Evolutionary conservation across 2,797 vertebrate genomes (phyloP), one percentile per base, ranked within the genome.

Genomic region (Podargus strigoides): DNA sequence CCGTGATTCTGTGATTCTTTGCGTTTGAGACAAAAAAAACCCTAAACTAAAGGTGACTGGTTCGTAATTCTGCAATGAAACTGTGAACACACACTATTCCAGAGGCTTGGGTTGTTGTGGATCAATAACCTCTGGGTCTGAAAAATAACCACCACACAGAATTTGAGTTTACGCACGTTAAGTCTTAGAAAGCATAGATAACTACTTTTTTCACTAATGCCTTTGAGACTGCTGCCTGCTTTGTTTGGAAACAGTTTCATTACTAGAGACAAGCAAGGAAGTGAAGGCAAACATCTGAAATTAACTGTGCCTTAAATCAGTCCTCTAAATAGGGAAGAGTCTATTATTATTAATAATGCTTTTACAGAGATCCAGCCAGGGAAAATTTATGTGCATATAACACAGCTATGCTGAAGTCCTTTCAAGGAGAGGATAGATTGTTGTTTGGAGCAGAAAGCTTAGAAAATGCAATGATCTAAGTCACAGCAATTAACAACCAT

Each of bases 241-340:
- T 91, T 85, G 50, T 93, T 90, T 86, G 66, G 47, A 86, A 95
- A 66, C 62, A 69, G 34, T 85, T 85, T 56, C 0, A 4, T 83
- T 90, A 47, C 62, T 64, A 53, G 37, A 89, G 37, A 68, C 18
- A 83, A 70, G 16, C 37, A 74, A 82, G 55, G 59, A 84, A 39
- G 9, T 79, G 30, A 92, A 73, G 24, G 69, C 69, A 87, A 89
- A 94, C 84, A 36, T 89, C 76, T 81, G 76, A 91, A 92, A 92
- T 89, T 66, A 93, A 34, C 36, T 23, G 20, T 69, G 58, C 30
- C 24, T 72, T 96, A 69, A 84, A 81, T 94, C 82, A 62, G 66
- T 85, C 26, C 14, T 91, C 32, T 90, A 75, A 81, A 86, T 81
- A 86, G 17, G n/a, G 20, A 73, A 68, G 34, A 64, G 18, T 58